phyloP scores from a whole-genome alignment of 2,797 vertebrate genomes.

The Parauchenoglanis ngamensis region DNA sequence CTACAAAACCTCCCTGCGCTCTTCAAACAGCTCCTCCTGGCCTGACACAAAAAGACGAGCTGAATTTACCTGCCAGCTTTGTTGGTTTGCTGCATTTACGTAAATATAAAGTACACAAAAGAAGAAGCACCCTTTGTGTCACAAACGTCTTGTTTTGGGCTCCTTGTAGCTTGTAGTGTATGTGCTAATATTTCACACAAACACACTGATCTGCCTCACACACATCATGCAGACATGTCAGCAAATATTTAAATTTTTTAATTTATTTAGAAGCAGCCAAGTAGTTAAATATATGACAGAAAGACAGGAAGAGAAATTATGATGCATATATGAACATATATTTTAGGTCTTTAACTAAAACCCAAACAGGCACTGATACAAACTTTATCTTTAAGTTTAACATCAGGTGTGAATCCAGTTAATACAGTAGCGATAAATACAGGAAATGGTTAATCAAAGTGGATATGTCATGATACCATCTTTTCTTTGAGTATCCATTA shows the following conservation, averaged over 20 bases:
- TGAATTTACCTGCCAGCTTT: conserved; percentile 36
- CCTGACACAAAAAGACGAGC: conserved; percentile 16
- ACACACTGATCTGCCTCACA: not conserved
- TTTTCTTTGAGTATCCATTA: not conserved
- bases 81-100: conserved; percentile 31
- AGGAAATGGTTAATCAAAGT: not conserved
- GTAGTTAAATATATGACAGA: not conserved
- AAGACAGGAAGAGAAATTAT: not conserved
- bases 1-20: conserved; percentile 36
- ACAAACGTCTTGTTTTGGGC: conserved; percentile 11
- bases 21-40: conserved; percentile 36
- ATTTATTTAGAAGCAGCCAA: not conserved
- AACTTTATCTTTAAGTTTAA: not conserved
- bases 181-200: not conserved
- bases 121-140: conserved; percentile 31
- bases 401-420: not conserved
- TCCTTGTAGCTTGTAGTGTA: not conserved
- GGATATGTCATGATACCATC: not conserved
- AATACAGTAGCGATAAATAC: not conserved
- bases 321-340: not conserved
- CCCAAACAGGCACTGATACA: not conserved
- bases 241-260: not conserved
- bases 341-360: not conserved
- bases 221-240: not conserved
- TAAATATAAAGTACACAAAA: conserved; percentile 41